Evolutionary conservation across 2,113 vertebrate species (phyloP).

Genomic region (Coryphaenoides rupestris): DNA sequence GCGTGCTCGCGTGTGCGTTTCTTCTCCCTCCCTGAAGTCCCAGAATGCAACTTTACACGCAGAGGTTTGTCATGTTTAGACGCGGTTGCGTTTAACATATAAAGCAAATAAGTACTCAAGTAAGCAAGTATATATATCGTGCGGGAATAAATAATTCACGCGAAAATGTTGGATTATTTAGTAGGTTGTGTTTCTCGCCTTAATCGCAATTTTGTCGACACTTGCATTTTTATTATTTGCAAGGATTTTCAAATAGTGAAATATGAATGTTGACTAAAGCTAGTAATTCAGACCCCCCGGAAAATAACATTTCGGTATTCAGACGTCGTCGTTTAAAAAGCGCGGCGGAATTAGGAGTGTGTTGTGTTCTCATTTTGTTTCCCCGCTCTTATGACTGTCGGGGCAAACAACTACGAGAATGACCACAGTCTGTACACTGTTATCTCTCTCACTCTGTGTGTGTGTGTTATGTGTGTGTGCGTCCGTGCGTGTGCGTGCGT

Average conservation of each 20-base stretch:
- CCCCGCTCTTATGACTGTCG: slow-evolving; percentile 47
- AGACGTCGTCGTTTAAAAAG: background rate
- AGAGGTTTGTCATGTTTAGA: slow-evolving; percentile 8
- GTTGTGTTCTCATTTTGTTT: slow-evolving; percentile 48
- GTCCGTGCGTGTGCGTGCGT: no score
- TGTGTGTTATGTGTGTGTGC: no score
- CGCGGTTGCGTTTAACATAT: background rate
- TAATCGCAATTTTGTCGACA: no score
- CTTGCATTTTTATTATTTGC: no score
- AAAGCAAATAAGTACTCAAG: no score
- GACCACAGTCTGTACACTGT: slow-evolving; percentile 57
- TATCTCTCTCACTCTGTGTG: slow-evolving; percentile 59
- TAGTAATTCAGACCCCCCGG: no score
- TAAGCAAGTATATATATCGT: background rate
- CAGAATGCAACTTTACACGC: slow-evolving; percentile 31
- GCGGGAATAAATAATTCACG: no score
- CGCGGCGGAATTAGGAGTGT: background rate
- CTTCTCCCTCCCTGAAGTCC: no score
- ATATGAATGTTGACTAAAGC: no score
- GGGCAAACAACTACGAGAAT: slow-evolving; percentile 46
- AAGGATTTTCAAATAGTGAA: no score
- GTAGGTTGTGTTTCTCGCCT: no score
- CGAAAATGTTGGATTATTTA: no score
- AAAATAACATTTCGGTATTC: background rate
- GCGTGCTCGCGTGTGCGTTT: slow-evolving; percentile 37